Base-by-base conservation (phyloP, 2,888 invertebrate species). In the Brenthis daphne region DNA sequence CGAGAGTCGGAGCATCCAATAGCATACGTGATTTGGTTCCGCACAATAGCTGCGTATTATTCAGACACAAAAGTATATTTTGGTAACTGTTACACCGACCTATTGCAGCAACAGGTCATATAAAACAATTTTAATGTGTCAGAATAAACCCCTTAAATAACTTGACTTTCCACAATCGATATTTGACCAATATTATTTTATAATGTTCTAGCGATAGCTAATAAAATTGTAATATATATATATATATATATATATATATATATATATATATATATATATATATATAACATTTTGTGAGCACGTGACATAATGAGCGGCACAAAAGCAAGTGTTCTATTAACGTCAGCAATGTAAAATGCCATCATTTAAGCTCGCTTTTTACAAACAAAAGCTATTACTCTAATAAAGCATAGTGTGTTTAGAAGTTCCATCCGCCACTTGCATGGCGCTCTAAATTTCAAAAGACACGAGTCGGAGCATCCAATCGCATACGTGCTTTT, bases 71-170 rank as follows among this genome's bases (percentile, higher is more conserved):
- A 89, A 90, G 88, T 89, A 85, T 89, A 87, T 87, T 89, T 89
- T 83, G 84, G 87, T 88, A 87, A 88, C 89, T 84, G 88, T 89
- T 89, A 89, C 90, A 90, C 90, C 91, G 90, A 92, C 91, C 90
- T 87, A 90, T 89, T 90, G 89, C 88, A 82, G 88, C 88, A 88
- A 89, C 89, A 89, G 90, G 89, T 90, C 89, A 87, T 82, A 86
- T 74, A 86, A 87, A 86, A 82, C 84, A 6, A 51, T 29, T 61
- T 33, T 16, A 51, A 20, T n/a, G 29, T 16, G 8, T 16, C 14
- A 2, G 4, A 53, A 14, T 8, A 53, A 53, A 16, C 37, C 8
- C 0, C 8, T 37, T 37, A 37, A 37, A 37, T 2, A 43, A 43
- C 37, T 43, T 43, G 16, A 16, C n/a, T 51, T 16, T 53, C 6